Evolutionary conservation across 1,140 invertebrate species (phyloP), one percentile per base, ranked within the genome.

Genomic region (Euschistus heros): DNA sequence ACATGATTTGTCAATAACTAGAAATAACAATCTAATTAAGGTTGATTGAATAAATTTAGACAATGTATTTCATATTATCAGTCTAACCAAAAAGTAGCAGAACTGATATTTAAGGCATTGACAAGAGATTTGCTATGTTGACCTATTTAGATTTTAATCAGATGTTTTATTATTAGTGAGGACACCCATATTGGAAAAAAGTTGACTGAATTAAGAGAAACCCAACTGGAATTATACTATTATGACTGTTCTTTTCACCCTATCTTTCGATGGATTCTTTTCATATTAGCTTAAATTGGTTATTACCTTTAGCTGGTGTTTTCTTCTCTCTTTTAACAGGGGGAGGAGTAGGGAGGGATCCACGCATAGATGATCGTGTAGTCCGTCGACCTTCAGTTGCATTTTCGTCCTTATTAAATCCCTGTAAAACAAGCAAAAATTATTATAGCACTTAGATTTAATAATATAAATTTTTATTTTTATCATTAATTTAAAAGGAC

Each of bases 241-340:
- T 10, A 46, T 10, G 44, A n/a, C 44, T 10, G 10, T 22, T 17
- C 20, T 14, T 17, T 14, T 55, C 22, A 8, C 20, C 10, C 20
- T 22, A 15, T 8, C 20, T 55, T 15, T 22, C 22, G 20, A 8
- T 55, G 14, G n/a, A n/a, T 22, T 55, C 54, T 47, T 10, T 37
- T 62, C 42, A 33, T 4, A 64, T 26, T n/a, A 8, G 30, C n/a
- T 30, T 60, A n/a, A n/a, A n/a, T n/a, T n/a, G n/a, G 27, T 30
- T 30, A 5, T 44, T 75, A 50, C 74, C 75, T 7, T 69, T 72
- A 13, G 67, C 59, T 69, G 73, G 68, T n/a, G 73, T 71, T 20
- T 79, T 78, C 14, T 73, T 73, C 46, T 79, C 79, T 20, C 78
- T 75, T 57, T 77, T 77, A 33, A 77, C 77, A 0, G 78, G 73